Evolutionary conservation across 2,888 invertebrate genomes (phyloP).

Genomic region (Pachymerium ferrugineum): DNA sequence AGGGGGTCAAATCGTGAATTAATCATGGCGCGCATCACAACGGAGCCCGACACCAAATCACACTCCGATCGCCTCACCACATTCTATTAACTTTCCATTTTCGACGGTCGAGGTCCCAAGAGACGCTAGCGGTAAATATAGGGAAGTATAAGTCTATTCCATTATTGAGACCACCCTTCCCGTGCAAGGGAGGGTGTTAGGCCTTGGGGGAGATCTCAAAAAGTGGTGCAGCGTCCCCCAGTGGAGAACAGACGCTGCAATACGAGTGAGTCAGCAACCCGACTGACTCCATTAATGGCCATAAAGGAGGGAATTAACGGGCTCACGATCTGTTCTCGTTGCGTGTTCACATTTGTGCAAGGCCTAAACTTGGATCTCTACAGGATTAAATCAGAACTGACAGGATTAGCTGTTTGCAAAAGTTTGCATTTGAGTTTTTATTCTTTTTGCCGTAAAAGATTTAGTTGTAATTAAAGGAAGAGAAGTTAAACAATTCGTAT

Average conservation of each 20-base stretch:
- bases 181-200: background rate
- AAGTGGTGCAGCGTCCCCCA: background rate
- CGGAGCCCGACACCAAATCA: conserved; percentile 12
- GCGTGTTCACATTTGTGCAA: background rate
- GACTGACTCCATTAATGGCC: conserved; percentile 13
- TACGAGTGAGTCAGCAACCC: conserved; percentile 8
- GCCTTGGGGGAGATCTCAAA: background rate
- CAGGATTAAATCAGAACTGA: background rate
- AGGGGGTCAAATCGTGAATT: background rate
- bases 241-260: background rate
- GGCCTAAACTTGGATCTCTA: background rate
- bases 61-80: conserved; percentile 13
- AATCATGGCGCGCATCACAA: conserved; percentile 20
- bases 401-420: no score
- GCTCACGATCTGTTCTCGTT: conserved; percentile 3
- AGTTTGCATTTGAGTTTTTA: no score
- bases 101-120: background rate
- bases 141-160: conserved; percentile 13
- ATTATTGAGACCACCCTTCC: background rate
- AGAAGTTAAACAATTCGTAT: no score
- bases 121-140: conserved; percentile 8
- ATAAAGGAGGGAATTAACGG: conserved; percentile 13
- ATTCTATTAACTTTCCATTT: conserved; percentile 13
- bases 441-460: no score
- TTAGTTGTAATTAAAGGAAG: no score